Conservation (phyloP, 2,113 vertebrate genomes). For the Erythrolamprus reginae region DNA sequence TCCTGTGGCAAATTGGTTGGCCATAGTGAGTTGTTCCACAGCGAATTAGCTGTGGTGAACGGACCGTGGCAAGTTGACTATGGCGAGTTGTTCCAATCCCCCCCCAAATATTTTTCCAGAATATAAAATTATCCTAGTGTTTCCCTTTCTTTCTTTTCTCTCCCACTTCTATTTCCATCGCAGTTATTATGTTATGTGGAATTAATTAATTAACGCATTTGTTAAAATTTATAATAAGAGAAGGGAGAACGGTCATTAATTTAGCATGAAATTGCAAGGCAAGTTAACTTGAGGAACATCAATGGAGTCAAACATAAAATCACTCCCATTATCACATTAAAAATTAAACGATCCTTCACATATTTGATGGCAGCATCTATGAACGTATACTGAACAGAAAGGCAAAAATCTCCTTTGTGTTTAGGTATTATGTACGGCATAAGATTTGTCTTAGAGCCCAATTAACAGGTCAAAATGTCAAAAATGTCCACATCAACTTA, state of each 20-base stretch:
- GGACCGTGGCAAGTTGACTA: background rate
- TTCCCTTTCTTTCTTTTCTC: background rate
- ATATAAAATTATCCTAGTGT: background rate
- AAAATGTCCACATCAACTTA: background rate
- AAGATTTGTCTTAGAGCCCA: background rate
- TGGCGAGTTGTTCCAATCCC: background rate
- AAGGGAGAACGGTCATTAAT: background rate
- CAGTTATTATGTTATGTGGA: background rate
- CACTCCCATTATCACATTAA: background rate
- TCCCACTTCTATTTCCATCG: background rate
- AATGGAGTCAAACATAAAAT: background rate
- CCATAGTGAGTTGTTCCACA: background rate
- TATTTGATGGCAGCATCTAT: background rate
- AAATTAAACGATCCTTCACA: background rate
- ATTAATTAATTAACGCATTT: background rate
- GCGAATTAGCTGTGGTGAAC: background rate
- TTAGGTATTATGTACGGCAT: background rate
- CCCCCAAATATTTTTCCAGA: background rate
- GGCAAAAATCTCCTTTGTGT: background rate
- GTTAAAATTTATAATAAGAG: background rate
- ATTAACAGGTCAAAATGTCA: background rate
- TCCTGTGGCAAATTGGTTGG: background rate
- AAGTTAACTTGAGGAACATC: background rate
- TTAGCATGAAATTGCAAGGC: background rate
- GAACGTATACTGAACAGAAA: background rate